Evolutionary conservation across 2,888 invertebrate genomes (phyloP).

Genomic region (Lepidocyrtoides sp.): DNA sequence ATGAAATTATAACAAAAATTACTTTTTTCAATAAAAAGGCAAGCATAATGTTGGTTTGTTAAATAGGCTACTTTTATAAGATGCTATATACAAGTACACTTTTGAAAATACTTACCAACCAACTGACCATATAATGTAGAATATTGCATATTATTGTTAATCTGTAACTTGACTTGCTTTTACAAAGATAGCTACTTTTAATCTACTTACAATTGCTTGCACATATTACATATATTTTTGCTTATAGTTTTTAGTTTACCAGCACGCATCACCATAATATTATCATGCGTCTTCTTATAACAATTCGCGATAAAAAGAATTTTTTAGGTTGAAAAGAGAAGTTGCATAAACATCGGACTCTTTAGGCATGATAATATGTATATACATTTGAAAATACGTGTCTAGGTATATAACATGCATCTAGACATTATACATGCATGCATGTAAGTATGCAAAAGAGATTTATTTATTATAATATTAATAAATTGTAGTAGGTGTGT

Average conservation of each 20-base stretch:
- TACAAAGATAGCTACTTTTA: no score
- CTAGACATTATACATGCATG: background rate
- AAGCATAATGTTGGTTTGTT: background rate
- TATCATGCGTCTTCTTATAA: constrained; percentile 14
- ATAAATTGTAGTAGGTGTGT: no score
- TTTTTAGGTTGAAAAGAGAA: background rate
- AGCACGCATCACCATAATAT: background rate
- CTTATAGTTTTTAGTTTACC: background rate
- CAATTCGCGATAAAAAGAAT: background rate
- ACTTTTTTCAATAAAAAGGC: constrained; percentile 1
- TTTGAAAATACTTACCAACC: background rate
- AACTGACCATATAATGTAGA: constrained; percentile 3
- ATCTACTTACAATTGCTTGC: background rate
- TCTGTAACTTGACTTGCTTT: no score
- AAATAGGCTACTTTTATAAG: background rate
- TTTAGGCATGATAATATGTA: background rate
- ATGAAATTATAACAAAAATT: background rate
- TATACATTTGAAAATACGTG: background rate
- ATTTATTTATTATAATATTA: no score
- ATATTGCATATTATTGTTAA: background rate
- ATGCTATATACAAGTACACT: background rate
- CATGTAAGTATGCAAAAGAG: no score
- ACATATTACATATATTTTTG: no score
- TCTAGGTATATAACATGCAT: background rate
- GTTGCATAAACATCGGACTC: background rate